Evolutionary conservation across 2,797 vertebrate genomes (phyloP), one percentile per base, ranked within the genome.

Genomic region (Pempheris klunzingeri): DNA sequence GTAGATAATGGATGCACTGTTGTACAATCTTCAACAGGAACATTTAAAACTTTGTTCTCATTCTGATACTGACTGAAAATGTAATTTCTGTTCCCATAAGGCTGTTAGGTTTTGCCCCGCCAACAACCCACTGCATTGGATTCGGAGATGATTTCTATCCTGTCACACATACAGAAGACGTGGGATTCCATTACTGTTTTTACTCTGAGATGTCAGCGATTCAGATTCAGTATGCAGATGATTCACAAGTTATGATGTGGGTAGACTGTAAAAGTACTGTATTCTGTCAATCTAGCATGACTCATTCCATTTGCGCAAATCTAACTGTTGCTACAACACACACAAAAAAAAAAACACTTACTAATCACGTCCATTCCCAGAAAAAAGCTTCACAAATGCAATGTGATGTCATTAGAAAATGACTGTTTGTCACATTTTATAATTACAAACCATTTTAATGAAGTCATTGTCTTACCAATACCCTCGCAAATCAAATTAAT

Each of bases 281-380:
- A 52, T 58, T 55, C 58, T 70, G 34, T 78, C 53, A 71, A 24
- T 71, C 17, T 55, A 30, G 38, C 10, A 5, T 82, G 84, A 84
- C 36, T 85, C 80, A 89, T 64, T 79, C 41, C 24, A 52, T 81
- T 85, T 79, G 59, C 2, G 17, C 65, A 82, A 70, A 78, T 62
- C 28, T 61, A 47, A 71, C 63, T 70, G 53, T 53, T 66, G 70
- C 1, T 71, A 22, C 22, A 26, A 54, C 38, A 64, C 4, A 61
- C 26, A 61, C n/a, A n/a, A n/a, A n/a, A n/a, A n/a, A 2, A 64
- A 71, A 20, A 58, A 26, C 20, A 32, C n/a, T n/a, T 53, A 17
- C 24, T 71, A 64, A 87, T 81, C 47, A 65, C 46, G 47, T 71
- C 61, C 63, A 12, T 38, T 77, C 10, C 20, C 32, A 72, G 58